Base-by-base conservation (phyloP, 2,888 invertebrate genomes). In the Thalpophila matura region DNA sequence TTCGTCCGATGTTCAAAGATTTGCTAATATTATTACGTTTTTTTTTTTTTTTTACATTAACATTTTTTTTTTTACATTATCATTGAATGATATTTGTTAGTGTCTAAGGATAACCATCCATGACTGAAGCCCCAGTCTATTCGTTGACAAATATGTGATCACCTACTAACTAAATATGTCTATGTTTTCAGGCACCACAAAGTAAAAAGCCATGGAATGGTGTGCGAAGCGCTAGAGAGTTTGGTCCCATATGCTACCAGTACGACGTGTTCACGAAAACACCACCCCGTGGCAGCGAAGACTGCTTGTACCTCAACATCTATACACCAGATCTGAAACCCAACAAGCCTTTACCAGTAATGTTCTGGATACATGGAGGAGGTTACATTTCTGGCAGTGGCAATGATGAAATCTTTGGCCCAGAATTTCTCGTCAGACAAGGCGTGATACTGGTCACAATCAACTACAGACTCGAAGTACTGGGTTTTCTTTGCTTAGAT, bases 301-400 rank as follows among this genome's bases (percentile, higher is more conserved):
- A 91, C 54, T 91, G 91, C 50, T 77, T 92, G 2, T 90, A 82
- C 37, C 76, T 92, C 0, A 91, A 91, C 56, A 86, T 92, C 1
- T 92, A 91, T 43, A 80, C 91, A 0, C 88, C 89, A 33, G 57
- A 83, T 2, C 2, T 87, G 0, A 77, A 75, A 1, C 82, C 86
- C 5, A 18, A n/a, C 0, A 51, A 67, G 3, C 82, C 75, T 0
- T 45, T 87, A n/a, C 84, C 91, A 1, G 90, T 91, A 0, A 89
- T 91, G 89, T 77, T 91, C 2, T 90, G 80, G 54, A 85, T 91
- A 5, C 89, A 90, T 24, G 89, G 90, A 14, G 90, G 90, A 6
- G 87, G 71, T 0, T 87, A 79, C 46, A 66, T 68, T 14, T 72
- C 79, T 2, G 90, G 90, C 0, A 88, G 86, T 1, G 89, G 90